Evolutionary conservation across 23 tunicate species (phyloP), one percentile per base, ranked within the genome.

Genomic region (Styela clava): DNA sequence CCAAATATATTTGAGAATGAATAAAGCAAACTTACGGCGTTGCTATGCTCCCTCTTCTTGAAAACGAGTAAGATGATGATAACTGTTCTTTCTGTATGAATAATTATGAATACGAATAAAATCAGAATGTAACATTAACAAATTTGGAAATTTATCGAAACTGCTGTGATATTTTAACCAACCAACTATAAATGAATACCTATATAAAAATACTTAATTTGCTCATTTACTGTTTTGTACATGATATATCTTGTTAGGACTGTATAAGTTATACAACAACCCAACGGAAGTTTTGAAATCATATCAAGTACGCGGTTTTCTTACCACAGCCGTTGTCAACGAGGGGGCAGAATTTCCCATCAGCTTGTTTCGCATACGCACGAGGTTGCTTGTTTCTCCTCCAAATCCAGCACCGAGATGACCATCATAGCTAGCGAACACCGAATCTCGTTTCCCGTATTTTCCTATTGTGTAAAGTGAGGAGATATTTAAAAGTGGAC

Each of bases 311-410:
- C n/a, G n/a, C n/a, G n/a, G n/a, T n/a, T n/a, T 68, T 74, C 97
- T 92, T 87, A 92, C 97, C 78, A 84, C 81, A 23, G 83, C 69
- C 3, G 97, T 83, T 25, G 89, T 92, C 52, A 92, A 85, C 24
- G 91, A 86, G 1, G 97, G 97, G 44, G 89, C 97, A 5, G 97
- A 92, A 44, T 92, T 87, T 62, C 89, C 89, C 74, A 92, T 52
- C 19, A 61, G 25, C 64, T 79, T 86, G 67, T 87, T 92, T 16
- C 86, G 78, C 91, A 92, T 86, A 12, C 91, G 83, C 67, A 92
- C 91, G 0, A 92, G 83, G 56, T 92, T 92, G 64, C 95, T 84
- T 32, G 95, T 84, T 52, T 85, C 95, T 0, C 83, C 85, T 21
- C 73, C 78, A 2, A 35, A 35, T 1, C 44, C 88, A 12, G 61